Conservation (phyloP, 2,888 invertebrate species). For the Meandrusa payeni region DNA sequence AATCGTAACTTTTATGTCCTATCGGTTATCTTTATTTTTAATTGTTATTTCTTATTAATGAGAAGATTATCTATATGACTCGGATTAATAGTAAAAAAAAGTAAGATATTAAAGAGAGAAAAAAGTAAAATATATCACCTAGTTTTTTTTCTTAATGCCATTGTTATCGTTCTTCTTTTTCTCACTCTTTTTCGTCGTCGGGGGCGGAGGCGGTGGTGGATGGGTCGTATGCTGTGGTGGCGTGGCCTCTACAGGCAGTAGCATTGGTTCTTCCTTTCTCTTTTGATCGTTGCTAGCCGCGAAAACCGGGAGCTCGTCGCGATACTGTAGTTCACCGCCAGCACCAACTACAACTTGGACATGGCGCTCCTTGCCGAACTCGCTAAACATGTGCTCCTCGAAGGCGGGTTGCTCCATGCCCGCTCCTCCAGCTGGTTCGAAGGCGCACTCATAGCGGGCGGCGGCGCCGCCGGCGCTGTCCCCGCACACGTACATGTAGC, state of each 20-base stretch:
- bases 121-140: conserved; percentile 78
- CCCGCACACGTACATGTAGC: conserved; percentile 76
- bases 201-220: conserved; percentile 62
- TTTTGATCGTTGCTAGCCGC: conserved; percentile 48
- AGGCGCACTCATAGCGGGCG: conserved; percentile 69
- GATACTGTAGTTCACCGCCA: conserved; percentile 74
- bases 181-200: conserved; percentile 83
- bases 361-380: conserved; percentile 83
- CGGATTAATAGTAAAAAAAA: too few relatives aligned
- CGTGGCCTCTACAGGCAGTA: conserved; percentile 60
- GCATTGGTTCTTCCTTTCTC: conserved; percentile 66
- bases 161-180: conserved; percentile 91
- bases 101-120: too few relatives aligned
- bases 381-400: conserved; percentile 90
- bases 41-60: too few relatives aligned
- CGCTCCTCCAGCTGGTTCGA: conserved; percentile 48
- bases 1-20: too few relatives aligned
- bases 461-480: conserved; percentile 48
- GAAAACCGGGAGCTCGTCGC: conserved; percentile 67
- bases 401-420: conserved; percentile 85
- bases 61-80: too few relatives aligned
- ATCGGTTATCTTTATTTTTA: too few relatives aligned
- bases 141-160: conserved; percentile 94
- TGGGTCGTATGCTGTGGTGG: conserved; percentile 46
- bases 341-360: conserved; percentile 74